phyloP scores from a whole-genome alignment of 1,140 invertebrate genomes.

The Phocides pigmalion region DNA sequence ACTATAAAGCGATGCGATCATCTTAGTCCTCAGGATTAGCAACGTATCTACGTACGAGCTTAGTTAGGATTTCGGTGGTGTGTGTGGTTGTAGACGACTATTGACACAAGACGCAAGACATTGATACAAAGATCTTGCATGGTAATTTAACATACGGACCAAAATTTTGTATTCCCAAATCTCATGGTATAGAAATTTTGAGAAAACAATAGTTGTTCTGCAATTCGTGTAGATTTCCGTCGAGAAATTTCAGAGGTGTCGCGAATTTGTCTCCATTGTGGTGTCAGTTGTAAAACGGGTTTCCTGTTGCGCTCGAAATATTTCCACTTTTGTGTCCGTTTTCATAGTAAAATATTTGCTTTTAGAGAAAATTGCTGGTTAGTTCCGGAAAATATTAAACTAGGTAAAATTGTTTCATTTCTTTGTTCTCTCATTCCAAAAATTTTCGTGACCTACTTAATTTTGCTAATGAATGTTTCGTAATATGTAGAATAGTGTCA shows the following conservation, averaged over 20 bases:
- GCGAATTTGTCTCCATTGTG: conserved; percentile 25
- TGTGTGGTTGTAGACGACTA: no score
- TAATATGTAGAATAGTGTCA: no score
- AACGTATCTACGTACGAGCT: no score
- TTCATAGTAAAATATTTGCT: conserved; percentile 14
- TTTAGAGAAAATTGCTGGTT: conserved; percentile 4
- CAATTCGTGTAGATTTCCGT: conserved; percentile 21
- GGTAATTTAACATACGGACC: no score
- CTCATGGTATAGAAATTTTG: neutral
- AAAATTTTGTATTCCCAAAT: neutral
- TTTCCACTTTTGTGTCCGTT: conserved; percentile 10
- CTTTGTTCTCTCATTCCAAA: neutral
- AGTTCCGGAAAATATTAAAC: neutral
- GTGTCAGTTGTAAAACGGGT: neutral
- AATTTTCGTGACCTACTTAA: neutral
- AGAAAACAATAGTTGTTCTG: conserved; percentile 10
- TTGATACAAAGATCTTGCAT: no score
- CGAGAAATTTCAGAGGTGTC: conserved; percentile 18
- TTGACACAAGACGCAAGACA: no score
- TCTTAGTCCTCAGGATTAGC: no score
- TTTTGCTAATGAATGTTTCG: neutral
- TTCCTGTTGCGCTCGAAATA: conserved; percentile 11
- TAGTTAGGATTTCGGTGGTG: no score
- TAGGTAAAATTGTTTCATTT: neutral
- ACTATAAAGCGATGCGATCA: no score